These are phyloP conservation scores for Pterocles orientalis DNA, from an alignment of 2,113 vertebrate genomes.

Conservation along the genomic window DNA sequence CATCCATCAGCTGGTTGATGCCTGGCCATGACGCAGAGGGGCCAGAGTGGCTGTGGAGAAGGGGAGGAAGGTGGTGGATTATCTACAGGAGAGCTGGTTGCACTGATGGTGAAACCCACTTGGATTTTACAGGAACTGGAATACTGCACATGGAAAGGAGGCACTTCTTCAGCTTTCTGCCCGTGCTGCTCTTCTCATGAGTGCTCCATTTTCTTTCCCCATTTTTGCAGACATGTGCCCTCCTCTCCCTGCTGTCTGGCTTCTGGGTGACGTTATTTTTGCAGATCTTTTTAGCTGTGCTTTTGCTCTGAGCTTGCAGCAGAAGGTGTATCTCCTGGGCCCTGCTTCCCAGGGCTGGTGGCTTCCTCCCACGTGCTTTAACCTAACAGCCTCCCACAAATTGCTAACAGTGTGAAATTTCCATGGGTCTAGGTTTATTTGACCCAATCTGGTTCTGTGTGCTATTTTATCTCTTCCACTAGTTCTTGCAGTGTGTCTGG, in stretches of 20 bases:
- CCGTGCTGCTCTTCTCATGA: background rate
- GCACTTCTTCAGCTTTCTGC: background rate
- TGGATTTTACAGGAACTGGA: background rate
- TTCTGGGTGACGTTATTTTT: background rate
- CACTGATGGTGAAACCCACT: background rate
- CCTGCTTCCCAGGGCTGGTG: background rate
- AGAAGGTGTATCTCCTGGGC: background rate
- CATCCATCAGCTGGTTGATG: fast-evolving
- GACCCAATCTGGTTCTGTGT: background rate
- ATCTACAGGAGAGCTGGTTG: background rate
- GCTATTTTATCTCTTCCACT: background rate
- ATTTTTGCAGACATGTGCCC: background rate
- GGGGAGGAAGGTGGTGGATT: background rate
- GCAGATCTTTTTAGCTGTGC: background rate
- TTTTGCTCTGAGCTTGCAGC: background rate
- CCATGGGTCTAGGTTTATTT: background rate
- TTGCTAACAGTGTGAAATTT: background rate
- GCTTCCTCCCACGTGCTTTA: background rate
- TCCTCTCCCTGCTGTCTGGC: background rate
- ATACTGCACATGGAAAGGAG: background rate
- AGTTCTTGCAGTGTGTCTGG: background rate
- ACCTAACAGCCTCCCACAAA: background rate
- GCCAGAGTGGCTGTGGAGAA: background rate
- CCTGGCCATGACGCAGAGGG: background rate
- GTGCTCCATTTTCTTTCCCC: background rate